Base-by-base conservation (phyloP, 2,797 vertebrate genomes). In the Oreonectes daqikongensis region DNA sequence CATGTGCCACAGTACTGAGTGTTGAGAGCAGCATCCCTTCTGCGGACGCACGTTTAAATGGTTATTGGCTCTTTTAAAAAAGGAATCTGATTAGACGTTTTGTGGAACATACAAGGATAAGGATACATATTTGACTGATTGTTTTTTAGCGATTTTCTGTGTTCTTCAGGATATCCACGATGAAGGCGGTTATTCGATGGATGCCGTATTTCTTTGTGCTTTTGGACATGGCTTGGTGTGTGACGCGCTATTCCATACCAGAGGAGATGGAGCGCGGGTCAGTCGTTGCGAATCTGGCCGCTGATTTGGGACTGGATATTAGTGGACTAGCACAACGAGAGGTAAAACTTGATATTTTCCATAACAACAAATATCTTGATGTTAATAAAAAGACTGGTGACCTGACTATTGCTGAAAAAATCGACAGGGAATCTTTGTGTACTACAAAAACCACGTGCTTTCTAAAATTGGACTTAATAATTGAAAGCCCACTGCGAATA, bases 381-480 rank as follows among this genome's bases (percentile, higher is more conserved):
- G 84, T 94, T 5, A 93, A 94, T 76, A 93, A 89, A 86, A 91
- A 87, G 26, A 94, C 91, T 0, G 92, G 93, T 0, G 92, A 94
- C 28, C 78, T 94, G 11, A 90, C 85, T 63, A 90, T 94, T 15
- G 64, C 90, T 15, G 90, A 94, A 26, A 93, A 84, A 38, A 92
- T 96, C 4, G 95, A 97, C 84, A 87, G 96, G 17, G 95, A 98
- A 82, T 85, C 89, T 77, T 85, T 97, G n/a, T 97, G 96, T 5
- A 88, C 78, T 1, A 78, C 89, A 1, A 85, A 91, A 86, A 82
- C 79, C 0, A 92, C 86, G 12, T 97, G 93, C 40, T 94, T 88
- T 40, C 38, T 95, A 0, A 95, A 96, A 84, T 81, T 99, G 46
- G 95, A 99, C 77, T 85, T 96, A 1, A 93, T 96, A 0, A 84